phyloP scores from a whole-genome alignment of 2,797 vertebrate species.

The Lepus oiostolus region DNA sequence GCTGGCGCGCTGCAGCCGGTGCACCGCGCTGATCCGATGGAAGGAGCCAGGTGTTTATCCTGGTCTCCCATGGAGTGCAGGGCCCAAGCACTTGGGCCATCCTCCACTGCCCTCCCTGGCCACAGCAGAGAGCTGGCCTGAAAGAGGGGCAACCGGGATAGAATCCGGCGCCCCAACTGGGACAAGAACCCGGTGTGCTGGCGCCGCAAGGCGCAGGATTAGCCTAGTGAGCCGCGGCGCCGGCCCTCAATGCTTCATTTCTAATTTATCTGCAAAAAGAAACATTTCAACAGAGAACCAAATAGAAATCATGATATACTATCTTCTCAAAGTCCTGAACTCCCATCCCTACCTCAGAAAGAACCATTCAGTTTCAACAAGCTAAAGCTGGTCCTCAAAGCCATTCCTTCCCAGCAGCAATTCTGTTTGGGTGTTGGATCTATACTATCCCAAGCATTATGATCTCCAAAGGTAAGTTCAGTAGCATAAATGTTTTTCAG shows the following conservation, averaged over 20 bases:
- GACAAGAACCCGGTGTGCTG: too few species aligned
- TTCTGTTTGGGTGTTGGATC: slow-evolving; percentile 25
- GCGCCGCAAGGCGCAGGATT: too few species aligned
- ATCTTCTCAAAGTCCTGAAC: slow-evolving; percentile 42
- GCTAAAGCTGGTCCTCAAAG: neutral
- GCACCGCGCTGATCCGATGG: too few species aligned
- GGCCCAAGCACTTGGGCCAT: too few species aligned
- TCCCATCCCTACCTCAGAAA: slow-evolving; percentile 18
- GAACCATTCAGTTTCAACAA: slow-evolving; percentile 34
- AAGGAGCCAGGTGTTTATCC: too few species aligned
- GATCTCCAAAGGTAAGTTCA: slow-evolving; percentile 54
- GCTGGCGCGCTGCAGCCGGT: too few species aligned
- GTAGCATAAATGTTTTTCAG: slow-evolving; percentile 22
- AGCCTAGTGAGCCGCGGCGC: too few species aligned
- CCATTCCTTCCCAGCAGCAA: neutral
- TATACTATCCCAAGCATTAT: neutral
- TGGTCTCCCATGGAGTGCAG: too few species aligned
- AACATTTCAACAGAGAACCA: slow-evolving; percentile 62
- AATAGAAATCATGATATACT: neutral
- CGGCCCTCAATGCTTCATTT: neutral
- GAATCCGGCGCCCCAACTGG: too few species aligned
- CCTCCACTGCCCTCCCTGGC: too few species aligned
- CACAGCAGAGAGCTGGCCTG: too few species aligned
- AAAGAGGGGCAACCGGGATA: too few species aligned
- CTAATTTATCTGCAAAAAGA: slow-evolving; percentile 65